Evolutionary conservation across 2,797 vertebrate genomes (phyloP).

Genomic region (Clarias platycephalus): DNA sequence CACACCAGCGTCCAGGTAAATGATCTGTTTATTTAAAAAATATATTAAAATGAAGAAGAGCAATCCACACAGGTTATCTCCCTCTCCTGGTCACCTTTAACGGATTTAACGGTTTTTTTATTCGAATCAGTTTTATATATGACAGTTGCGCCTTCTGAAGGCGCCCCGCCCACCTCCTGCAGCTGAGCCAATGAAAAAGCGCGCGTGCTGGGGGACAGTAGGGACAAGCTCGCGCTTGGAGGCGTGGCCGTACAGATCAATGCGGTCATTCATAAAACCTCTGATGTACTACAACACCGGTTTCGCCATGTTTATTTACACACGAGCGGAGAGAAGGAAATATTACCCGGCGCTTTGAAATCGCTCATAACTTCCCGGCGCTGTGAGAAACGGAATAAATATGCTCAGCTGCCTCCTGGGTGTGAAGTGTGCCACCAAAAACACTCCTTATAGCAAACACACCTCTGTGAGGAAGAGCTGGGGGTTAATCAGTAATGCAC

Average conservation of each 20-base stretch:
- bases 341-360: conserved; percentile 74
- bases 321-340: conserved; percentile 67
- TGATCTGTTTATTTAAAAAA: neutral
- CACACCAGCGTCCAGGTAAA: neutral
- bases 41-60: neutral
- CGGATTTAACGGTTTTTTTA: conserved; percentile 51
- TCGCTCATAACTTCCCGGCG: conserved; percentile 61
- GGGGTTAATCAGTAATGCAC: neutral
- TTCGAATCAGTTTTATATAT: conserved; percentile 56
- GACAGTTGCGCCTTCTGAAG: conserved; percentile 44
- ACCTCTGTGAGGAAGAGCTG: neutral
- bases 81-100: neutral
- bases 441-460: neutral
- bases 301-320: conserved; percentile 72
- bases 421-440: conserved; percentile 8
- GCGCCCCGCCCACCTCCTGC: conserved; percentile 61
- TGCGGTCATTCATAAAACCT: conserved; percentile 83
- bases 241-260: conserved; percentile 75
- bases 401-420: conserved; percentile 69
- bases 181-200: conserved; percentile 65
- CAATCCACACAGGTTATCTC: neutral
- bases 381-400: conserved; percentile 71
- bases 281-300: conserved; percentile 73
- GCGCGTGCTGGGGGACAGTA: conserved; percentile 43
- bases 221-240: conserved; percentile 38